phyloP scores from a whole-genome alignment of 2,888 invertebrate genomes.

The Drosophila colorata region DNA sequence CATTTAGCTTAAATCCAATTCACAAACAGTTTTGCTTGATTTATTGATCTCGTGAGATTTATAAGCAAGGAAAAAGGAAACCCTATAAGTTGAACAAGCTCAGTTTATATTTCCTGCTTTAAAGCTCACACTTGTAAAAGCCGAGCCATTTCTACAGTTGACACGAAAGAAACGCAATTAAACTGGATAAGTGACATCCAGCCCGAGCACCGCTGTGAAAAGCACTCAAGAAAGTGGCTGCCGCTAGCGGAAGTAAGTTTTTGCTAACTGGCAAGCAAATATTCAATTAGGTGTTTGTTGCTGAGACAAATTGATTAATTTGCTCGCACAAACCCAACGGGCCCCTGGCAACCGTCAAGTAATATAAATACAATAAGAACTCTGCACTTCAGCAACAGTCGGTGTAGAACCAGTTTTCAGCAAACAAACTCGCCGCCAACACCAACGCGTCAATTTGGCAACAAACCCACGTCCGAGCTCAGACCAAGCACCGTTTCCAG shows the following conservation, averaged over 20 bases:
- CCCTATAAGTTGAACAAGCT: slow-evolving; percentile 8
- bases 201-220: slow-evolving; percentile 68
- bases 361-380: slow-evolving; percentile 75
- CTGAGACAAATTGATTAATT: slow-evolving; percentile 73
- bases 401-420: slow-evolving; percentile 66
- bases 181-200: slow-evolving; percentile 75
- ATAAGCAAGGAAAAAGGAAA: neutral
- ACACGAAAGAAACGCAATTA: slow-evolving; percentile 60
- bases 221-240: slow-evolving; percentile 69
- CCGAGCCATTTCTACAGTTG: slow-evolving; percentile 24
- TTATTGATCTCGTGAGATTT: neutral
- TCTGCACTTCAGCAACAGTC: slow-evolving; percentile 63
- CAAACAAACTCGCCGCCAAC: slow-evolving; percentile 64
- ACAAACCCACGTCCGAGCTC: slow-evolving; percentile 37
- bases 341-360: slow-evolving; percentile 30
- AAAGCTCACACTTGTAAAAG: slow-evolving; percentile 22
- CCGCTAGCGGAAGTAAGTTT: slow-evolving; percentile 71
- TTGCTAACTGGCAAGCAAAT: slow-evolving; percentile 42
- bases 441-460: slow-evolving; percentile 15
- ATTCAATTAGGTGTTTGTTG: slow-evolving; percentile 69
- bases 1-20: neutral
- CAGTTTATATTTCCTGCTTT: slow-evolving; percentile 24
- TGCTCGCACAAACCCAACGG: slow-evolving; percentile 35
- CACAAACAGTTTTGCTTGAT: neutral
- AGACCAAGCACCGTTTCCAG: slow-evolving; percentile 11